Evolutionary conservation across 2,113 vertebrate species (phyloP).

Genomic region (Nothocercus julius): DNA sequence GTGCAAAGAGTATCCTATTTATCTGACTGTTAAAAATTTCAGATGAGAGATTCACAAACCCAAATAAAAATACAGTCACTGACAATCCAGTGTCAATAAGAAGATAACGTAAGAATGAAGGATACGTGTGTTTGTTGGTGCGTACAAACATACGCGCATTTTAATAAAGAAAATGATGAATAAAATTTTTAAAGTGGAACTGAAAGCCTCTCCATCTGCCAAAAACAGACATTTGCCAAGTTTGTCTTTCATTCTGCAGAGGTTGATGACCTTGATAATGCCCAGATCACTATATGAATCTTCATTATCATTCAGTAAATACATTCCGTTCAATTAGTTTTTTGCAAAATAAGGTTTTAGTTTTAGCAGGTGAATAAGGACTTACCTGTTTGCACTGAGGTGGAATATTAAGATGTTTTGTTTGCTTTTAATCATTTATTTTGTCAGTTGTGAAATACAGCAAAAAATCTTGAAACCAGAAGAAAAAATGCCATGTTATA

Average conservation of each 20-base stretch:
- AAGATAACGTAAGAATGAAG: not conserved
- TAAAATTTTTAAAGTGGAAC: not conserved
- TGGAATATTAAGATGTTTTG: not conserved
- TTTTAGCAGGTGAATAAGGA: not conserved
- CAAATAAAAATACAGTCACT: not conserved
- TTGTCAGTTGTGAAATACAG: not conserved
- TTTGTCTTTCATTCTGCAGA: not conserved
- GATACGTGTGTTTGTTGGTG: not conserved
- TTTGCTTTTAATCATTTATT: not conserved
- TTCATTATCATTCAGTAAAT: not conserved
- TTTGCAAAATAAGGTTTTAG: not conserved
- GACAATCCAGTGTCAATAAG: not conserved
- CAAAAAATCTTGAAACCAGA: not conserved
- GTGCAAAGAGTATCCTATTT: not conserved
- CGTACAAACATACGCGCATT: not conserved
- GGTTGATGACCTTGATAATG: not conserved
- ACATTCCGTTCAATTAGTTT: not conserved
- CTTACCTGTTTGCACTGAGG: not conserved
- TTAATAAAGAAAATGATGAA: not conserved
- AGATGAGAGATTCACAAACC: not conserved
- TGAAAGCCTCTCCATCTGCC: not conserved
- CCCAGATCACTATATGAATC: not conserved
- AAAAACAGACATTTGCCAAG: not conserved
- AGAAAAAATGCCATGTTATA: not conserved
- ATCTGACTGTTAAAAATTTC: not conserved